Evolutionary conservation across 1,140 invertebrate species (phyloP).

Genomic region (Odontomachus brunneus): DNA sequence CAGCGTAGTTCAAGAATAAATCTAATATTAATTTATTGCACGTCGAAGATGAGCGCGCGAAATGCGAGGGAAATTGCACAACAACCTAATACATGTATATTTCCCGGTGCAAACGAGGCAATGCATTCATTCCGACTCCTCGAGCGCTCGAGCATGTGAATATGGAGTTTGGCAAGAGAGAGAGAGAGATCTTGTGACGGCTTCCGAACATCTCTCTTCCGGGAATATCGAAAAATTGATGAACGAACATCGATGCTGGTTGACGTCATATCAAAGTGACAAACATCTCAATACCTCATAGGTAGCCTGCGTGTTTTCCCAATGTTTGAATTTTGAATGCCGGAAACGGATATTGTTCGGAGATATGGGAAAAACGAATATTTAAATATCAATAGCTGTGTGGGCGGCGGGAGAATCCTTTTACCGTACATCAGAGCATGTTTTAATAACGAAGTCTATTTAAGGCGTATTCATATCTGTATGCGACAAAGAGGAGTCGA

Average conservation of each 20-base stretch:
- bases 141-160: not conserved
- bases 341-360: constrained; percentile 44
- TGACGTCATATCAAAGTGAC: constrained; percentile 37
- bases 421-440: not conserved
- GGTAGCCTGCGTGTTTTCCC: constrained; percentile 26
- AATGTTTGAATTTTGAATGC: constrained; percentile 44
- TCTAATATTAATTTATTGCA: too few species aligned
- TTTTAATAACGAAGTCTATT: constrained; percentile 23
- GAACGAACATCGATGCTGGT: constrained; percentile 35
- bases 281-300: constrained; percentile 15
- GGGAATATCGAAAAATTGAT: constrained; percentile 46
- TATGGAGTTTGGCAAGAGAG: not conserved
- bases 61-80: too few species aligned
- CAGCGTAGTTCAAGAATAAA: too few species aligned
- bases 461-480: constrained; percentile 28
- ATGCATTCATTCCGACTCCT: not conserved
- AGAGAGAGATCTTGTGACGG: constrained; percentile 18
- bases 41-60: too few species aligned
- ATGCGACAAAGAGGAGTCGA: constrained; percentile 2
- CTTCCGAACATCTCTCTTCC: constrained; percentile 16
- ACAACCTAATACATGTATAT: too few species aligned
- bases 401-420: constrained; percentile 32
- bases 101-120: too few species aligned
- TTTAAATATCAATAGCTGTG: constrained; percentile 47
- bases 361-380: constrained; percentile 24